Conservation (phyloP, 2,888 invertebrate genomes). For the Muscina levida region DNA sequence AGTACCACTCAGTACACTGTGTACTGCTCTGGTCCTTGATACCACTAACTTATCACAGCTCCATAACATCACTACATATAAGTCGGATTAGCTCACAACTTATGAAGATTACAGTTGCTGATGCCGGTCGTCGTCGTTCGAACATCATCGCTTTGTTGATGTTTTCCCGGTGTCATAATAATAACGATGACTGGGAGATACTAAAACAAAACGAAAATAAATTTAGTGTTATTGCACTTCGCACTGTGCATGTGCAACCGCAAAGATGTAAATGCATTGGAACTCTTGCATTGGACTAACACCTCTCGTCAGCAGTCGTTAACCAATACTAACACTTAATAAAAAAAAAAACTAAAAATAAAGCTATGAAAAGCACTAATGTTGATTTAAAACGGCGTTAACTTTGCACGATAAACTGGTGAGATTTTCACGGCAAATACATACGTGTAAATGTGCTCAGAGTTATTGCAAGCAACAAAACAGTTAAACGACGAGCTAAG, state of each 20-base stretch:
- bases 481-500: constrained; percentile 2
- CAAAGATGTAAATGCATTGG: constrained; percentile 13
- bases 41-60: too few species aligned
- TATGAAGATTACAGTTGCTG: too few species aligned
- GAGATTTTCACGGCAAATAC: too few species aligned
- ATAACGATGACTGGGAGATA: constrained; percentile 3
- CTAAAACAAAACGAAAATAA: constrained; percentile 25
- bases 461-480: not conserved
- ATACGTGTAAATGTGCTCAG: too few species aligned
- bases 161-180: not conserved
- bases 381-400: constrained; percentile 49
- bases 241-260: not conserved
- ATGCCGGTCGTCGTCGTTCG: not conserved
- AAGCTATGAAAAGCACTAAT: constrained; percentile 18
- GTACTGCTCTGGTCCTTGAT: too few species aligned
- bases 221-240: constrained; percentile 37
- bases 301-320: constrained; percentile 24
- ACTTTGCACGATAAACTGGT: constrained; percentile 25
- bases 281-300: not conserved
- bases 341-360: constrained; percentile 6
- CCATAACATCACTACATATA: too few species aligned
- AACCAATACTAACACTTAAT: not conserved
- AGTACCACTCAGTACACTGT: too few species aligned
- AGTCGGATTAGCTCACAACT: too few species aligned
- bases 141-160: not conserved